Percentiles rank a stretch among this genome's conserved stretches.
phyloP scores from a whole-genome alignment of 2,888 invertebrate genomes.

The Smittia aterrima region DNA sequence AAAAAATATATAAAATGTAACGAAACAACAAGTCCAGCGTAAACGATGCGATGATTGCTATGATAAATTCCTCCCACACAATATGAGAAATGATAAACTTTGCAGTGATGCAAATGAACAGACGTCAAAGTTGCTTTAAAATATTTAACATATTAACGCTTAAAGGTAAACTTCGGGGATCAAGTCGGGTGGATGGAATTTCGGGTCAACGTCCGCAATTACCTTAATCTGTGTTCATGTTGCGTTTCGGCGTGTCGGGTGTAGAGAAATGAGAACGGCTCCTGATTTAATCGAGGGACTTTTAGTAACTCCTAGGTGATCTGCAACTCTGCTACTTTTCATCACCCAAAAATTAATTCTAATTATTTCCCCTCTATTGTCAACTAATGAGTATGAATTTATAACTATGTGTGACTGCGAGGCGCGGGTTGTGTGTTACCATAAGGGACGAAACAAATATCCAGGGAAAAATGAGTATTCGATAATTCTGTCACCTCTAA shows the following conservation, averaged over 20 bases:
- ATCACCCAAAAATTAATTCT: slow-evolving; percentile 3
- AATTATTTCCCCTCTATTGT: slow-evolving; percentile 14
- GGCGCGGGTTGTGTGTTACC: not conserved
- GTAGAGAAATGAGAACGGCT: too few relatives aligned
- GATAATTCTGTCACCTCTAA: too few relatives aligned
- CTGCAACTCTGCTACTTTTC: not conserved
- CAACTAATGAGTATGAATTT: not conserved
- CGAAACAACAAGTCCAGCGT: not conserved
- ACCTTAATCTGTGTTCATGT: not conserved
- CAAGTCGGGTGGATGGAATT: too few relatives aligned
- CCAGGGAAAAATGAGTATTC: too few relatives aligned
- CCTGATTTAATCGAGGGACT: too few relatives aligned
- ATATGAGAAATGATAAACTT: too few relatives aligned
- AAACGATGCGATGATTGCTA: not conserved
- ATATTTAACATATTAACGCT: not conserved
- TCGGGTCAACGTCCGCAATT: not conserved
- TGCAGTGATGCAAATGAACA: not conserved
- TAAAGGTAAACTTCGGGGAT: not conserved
- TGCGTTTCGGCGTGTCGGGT: not conserved
- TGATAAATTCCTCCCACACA: not conserved
- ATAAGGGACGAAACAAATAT: too few relatives aligned
- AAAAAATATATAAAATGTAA: not conserved
- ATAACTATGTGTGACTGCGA: not conserved
- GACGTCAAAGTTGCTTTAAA: not conserved
- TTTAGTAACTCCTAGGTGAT: not conserved